Base-by-base conservation (phyloP, 2,113 vertebrate genomes). In the Ceratotherium simum region DNA sequence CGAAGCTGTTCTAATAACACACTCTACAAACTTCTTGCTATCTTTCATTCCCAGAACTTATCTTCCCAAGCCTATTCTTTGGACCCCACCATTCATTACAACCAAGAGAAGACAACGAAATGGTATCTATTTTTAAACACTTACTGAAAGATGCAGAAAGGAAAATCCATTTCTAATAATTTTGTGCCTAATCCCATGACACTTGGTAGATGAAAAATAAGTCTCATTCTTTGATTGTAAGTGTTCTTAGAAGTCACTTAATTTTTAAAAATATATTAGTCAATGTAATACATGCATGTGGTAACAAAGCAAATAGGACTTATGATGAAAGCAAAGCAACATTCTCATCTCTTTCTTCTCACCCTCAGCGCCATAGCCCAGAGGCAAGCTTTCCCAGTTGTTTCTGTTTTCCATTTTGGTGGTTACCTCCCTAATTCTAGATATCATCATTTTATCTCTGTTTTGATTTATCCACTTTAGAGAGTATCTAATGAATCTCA, bases 131-230 rank as follows among this genome's bases (percentile, higher is more conserved):
- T 97, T 83, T 87, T 39, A 98, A 98, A 51, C 27, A 48, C 75
- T 94, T 60, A 62, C 13, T 85, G 82, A 80, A 82, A 91, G 5
- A 96, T 80, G 3, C 60, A 79, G 92, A 94, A 13, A 51, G 5
- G 11, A 87, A 79, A 81, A 93, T 97, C 96, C 69, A 72, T 73
- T 95, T 95, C 85, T 96, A 95, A 72, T 1, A 2, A 93, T 69
- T 95, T 69, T 18, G 9, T 95, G 21, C 27, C 20, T 92, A 91
- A 96, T 91, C 33, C 36, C 16, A 81, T 90, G 42, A 93, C 0
- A 92, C n/a, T 91, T 93, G 70, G 31, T 92, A 90, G 78, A 97
- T 56, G 18, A 90, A 97, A 97, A 97, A 75, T 18, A 12, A 65
- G 36, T 90, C 25, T 64, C 27, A 62, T 96, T 93, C 3, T 97